These are phyloP conservation scores for Apamea monoglypha DNA, from an alignment of 2,888 invertebrate species.

Conservation along the genomic window DNA sequence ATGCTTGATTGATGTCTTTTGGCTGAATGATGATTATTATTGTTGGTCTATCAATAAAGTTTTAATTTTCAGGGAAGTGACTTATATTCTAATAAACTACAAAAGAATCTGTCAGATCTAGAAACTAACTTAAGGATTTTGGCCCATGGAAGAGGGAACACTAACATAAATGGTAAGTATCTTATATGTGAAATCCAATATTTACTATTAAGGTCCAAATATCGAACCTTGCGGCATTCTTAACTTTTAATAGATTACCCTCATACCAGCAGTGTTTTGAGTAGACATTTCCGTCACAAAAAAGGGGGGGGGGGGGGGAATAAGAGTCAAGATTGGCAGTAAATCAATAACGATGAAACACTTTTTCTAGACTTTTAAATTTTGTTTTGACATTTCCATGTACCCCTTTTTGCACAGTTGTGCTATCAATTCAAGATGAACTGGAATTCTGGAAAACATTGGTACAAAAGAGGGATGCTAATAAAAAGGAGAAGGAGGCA, in stretches of 20 bases:
- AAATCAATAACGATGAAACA: not conserved
- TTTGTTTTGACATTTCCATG: not conserved
- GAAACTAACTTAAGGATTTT: constrained; percentile 84
- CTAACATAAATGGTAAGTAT: constrained; percentile 80
- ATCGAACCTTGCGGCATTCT: not conserved
- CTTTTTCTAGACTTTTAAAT: not conserved
- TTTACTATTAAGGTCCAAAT: not conserved
- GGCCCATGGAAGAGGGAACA: constrained; percentile 82
- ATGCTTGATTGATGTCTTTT: not conserved
- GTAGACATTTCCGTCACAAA: not conserved
- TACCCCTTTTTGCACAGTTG: constrained; percentile 85
- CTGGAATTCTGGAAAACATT: constrained; percentile 92
- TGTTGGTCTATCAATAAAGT: not conserved
- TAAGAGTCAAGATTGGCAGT: not conserved
- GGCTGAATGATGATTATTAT: not conserved
- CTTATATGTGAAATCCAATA: constrained; percentile 2
- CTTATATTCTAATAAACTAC: constrained; percentile 83
- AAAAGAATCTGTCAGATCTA: constrained; percentile 84
- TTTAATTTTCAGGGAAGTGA: constrained; percentile 78
- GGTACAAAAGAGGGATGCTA: constrained; percentile 86
- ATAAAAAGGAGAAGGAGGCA: constrained; percentile 89
- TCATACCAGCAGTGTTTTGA: not conserved
- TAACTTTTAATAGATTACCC: not conserved
- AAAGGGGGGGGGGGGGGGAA: too few relatives aligned
- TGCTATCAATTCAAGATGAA: constrained; percentile 93